Percentiles rank a stretch among this genome's conserved stretches.
Conservation (phyloP, 2,113 vertebrate species). For the Clarias macrocephalus region DNA sequence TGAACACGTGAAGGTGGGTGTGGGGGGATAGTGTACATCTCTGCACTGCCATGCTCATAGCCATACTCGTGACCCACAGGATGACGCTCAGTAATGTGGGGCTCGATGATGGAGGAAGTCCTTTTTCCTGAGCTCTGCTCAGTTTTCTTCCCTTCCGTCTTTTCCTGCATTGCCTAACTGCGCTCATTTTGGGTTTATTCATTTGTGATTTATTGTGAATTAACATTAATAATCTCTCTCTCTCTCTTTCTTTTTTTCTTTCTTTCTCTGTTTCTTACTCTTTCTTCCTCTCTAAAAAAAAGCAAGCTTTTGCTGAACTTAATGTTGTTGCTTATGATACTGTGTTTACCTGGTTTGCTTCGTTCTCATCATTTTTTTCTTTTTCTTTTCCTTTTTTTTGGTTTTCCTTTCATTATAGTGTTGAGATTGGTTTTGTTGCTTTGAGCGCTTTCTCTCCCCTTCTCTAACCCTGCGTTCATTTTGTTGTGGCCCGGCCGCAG, state of each 20-base stretch:
- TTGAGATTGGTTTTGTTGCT: conserved; percentile 54
- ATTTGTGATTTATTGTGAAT: conserved; percentile 52
- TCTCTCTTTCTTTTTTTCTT: conserved; percentile 40
- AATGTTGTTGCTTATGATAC: conserved; percentile 43
- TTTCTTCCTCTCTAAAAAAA: conserved; percentile 1
- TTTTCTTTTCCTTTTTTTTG: conserved; percentile 1
- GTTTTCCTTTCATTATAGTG: conserved; percentile 34
- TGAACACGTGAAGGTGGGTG: background rate
- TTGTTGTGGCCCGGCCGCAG: conserved; percentile 97
- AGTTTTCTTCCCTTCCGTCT: conserved; percentile 38
- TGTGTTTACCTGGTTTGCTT: conserved; percentile 47
- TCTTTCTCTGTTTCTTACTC: conserved; percentile 39
- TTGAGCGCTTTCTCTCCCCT: conserved; percentile 58
- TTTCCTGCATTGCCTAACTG: conserved; percentile 38
- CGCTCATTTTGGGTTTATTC: conserved; percentile 46
- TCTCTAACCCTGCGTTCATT: conserved; percentile 92
- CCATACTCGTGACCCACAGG: conserved; percentile 9
- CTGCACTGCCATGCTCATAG: conserved; percentile 19
- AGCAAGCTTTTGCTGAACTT: conserved; percentile 46
- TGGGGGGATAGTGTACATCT: background rate
- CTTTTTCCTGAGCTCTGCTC: conserved; percentile 35
- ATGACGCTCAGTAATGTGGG: conserved; percentile 8
- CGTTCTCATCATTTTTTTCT: conserved; percentile 28
- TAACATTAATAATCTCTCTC: conserved; percentile 55
- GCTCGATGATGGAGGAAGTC: background rate